A percentile compares a stretch with the other conserved stretches of the same genome.
phyloP scores from a whole-genome alignment of 2,797 vertebrate genomes.

The Psittacula derbiana region DNA sequence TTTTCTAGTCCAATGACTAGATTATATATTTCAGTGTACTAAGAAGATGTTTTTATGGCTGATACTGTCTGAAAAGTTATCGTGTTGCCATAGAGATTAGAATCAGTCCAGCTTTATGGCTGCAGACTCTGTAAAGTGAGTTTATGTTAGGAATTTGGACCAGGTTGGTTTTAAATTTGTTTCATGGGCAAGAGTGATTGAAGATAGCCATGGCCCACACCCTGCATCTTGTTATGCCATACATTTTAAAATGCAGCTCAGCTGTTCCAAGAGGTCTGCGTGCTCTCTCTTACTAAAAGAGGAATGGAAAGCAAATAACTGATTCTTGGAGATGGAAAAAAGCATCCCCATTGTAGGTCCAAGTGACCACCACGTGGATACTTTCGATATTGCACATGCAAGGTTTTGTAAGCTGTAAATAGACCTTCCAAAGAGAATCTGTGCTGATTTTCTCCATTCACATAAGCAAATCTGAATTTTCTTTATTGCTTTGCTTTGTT shows the following conservation, averaged over 20 bases:
- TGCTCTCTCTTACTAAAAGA: background rate
- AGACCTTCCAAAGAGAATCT: background rate
- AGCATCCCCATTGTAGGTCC: background rate
- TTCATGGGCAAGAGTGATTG: background rate
- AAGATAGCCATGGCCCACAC: background rate
- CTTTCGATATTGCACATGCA: background rate
- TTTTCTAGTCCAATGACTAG: background rate
- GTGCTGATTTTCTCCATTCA: background rate
- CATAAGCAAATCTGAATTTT: background rate
- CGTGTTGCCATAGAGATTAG: background rate
- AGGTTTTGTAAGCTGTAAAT: background rate
- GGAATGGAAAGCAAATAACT: background rate
- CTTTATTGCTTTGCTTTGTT: background rate
- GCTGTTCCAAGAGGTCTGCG: background rate
- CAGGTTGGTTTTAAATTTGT: background rate
- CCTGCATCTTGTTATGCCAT: background rate
- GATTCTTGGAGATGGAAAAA: background rate
- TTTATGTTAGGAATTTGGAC: background rate
- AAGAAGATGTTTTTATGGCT: background rate
- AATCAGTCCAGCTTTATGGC: background rate
- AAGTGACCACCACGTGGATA: conserved; percentile 45
- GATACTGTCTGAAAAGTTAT: background rate
- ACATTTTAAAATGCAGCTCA: background rate
- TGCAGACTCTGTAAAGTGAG: background rate
- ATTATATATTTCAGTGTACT: background rate